A percentile compares a stretch with the other conserved stretches of the same genome.
Conservation (phyloP, 1,140 invertebrate species). For the Colletes latitarsis region DNA sequence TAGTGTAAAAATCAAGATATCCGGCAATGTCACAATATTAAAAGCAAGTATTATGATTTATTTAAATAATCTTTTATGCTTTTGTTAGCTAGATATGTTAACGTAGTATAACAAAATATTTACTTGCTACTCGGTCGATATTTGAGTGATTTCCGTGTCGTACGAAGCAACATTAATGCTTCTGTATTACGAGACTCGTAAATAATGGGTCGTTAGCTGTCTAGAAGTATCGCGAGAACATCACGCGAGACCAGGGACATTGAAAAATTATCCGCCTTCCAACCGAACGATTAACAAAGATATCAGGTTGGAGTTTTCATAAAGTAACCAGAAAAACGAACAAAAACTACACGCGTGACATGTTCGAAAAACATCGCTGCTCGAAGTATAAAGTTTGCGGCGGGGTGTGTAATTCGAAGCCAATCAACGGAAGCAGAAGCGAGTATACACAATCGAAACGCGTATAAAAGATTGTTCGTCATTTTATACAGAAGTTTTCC, state of each 20-base stretch:
- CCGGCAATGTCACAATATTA: too few species aligned
- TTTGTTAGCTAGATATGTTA: too few species aligned
- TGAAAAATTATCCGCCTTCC: background rate
- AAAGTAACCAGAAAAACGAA: background rate
- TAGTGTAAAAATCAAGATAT: too few species aligned
- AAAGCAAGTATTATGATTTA: too few species aligned
- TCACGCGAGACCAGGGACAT: background rate
- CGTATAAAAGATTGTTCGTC: background rate
- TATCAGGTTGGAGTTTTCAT: background rate
- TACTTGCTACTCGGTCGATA: background rate
- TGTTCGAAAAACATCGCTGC: too few species aligned
- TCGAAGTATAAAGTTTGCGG: background rate
- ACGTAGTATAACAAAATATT: background rate
- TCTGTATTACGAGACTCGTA: background rate
- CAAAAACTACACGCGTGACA: background rate
- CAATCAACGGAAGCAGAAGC: background rate
- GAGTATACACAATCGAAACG: background rate
- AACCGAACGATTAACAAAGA: background rate
- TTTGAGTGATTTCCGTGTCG: background rate
- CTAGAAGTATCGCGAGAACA: background rate
- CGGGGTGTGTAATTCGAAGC: background rate
- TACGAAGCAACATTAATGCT: background rate
- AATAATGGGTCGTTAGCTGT: slow-evolving; percentile 3
- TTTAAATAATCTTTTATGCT: too few species aligned
- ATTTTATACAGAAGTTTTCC: background rate